These are phyloP conservation scores for Rhagoletis pomonella DNA, from an alignment of 1,140 invertebrate species.

Conservation along the genomic window DNA sequence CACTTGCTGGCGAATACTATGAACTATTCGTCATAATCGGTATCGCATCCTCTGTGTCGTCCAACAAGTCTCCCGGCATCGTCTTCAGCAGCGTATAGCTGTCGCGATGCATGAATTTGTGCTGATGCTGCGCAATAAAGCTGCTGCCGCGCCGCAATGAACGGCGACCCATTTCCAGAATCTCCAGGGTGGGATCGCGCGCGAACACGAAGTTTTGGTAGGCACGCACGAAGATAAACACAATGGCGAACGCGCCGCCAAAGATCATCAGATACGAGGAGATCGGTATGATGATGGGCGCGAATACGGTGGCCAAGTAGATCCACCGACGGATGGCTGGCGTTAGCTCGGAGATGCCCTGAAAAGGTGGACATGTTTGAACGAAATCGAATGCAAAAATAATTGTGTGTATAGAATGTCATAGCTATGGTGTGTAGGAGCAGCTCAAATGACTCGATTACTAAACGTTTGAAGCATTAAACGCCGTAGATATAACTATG, in stretches of 20 bases:
- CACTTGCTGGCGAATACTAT: constrained; percentile 40
- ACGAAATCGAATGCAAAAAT: neutral
- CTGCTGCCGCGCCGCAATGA: constrained; percentile 83
- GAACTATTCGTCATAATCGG: constrained; percentile 63
- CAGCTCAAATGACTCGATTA: neutral
- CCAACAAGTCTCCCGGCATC: constrained; percentile 63
- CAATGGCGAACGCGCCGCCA: constrained; percentile 79
- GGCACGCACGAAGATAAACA: constrained; percentile 80
- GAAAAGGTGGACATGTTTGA: constrained; percentile 50
- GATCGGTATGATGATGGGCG: constrained; percentile 80
- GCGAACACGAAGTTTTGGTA: constrained; percentile 86
- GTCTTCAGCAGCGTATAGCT: constrained; percentile 77
- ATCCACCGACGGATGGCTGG: constrained; percentile 85
- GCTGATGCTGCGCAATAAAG: constrained; percentile 82
- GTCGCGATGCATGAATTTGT: constrained; percentile 77
- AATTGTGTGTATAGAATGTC: neutral
- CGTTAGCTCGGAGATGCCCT: constrained; percentile 88
- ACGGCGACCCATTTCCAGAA: constrained; percentile 83
- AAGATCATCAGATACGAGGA: constrained; percentile 83
- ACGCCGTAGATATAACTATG: neutral
- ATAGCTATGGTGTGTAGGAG: neutral
- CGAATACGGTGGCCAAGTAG: constrained; percentile 85
- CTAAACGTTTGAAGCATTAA: neutral
- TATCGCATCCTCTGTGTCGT: constrained; percentile 62
- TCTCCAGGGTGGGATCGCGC: constrained; percentile 80